phyloP scores from a whole-genome alignment of 2,113 vertebrate species.

The Oostethus manadensis region DNA sequence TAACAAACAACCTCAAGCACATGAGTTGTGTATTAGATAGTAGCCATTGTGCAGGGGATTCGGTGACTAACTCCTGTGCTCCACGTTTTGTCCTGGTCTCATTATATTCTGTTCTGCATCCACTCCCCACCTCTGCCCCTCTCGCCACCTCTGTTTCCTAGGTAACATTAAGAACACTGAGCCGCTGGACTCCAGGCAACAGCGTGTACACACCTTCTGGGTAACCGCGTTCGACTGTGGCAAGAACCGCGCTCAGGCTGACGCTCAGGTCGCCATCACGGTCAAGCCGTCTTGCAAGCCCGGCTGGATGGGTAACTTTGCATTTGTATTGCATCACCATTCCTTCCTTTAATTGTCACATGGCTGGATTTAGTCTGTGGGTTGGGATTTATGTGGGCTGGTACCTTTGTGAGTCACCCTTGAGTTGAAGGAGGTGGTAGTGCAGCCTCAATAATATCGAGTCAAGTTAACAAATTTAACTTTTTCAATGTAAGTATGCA shows the following conservation, averaged over 20 bases:
- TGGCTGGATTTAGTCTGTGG: slow-evolving; percentile 16
- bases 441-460: slow-evolving; percentile 19
- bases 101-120: slow-evolving; percentile 10
- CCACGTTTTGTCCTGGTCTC: slow-evolving; percentile 19
- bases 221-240: slow-evolving; percentile 98
- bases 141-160: slow-evolving; percentile 49
- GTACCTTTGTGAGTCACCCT: slow-evolving; percentile 37
- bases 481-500: slow-evolving; percentile 17
- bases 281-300: slow-evolving; percentile 98
- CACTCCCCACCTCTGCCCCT: not conserved
- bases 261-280: slow-evolving; percentile 90
- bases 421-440: slow-evolving; percentile 23
- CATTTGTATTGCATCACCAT: not conserved
- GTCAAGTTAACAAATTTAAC: slow-evolving; percentile 15
- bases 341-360: not conserved
- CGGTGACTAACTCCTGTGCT: slow-evolving; percentile 42
- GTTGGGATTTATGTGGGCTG: slow-evolving; percentile 34
- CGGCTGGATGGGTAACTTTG: slow-evolving; percentile 75
- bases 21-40: not conserved
- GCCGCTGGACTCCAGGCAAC: slow-evolving; percentile 87
- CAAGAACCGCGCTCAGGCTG: slow-evolving; percentile 92
- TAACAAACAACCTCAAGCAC: not conserved
- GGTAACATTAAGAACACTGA: slow-evolving; percentile 98
- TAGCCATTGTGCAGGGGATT: slow-evolving; percentile 9
- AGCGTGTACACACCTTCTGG: slow-evolving; percentile 87